A percentile compares a stretch with the other conserved stretches of the same genome.
These are phyloP conservation scores for Pammene aurita DNA, from an alignment of 2,888 invertebrate species.

Conservation along the genomic window DNA sequence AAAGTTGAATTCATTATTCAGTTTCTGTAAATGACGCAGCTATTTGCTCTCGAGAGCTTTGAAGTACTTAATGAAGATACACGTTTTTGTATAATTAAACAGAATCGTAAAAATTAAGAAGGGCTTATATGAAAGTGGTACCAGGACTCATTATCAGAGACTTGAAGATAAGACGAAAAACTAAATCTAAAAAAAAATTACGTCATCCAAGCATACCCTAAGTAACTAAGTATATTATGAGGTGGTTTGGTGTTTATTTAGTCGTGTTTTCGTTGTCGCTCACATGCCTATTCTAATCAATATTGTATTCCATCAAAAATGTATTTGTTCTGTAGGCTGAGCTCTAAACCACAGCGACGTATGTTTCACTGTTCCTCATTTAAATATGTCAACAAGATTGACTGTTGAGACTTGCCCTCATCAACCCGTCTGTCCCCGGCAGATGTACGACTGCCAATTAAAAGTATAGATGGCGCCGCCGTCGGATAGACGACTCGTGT, in stretches of 20 bases:
- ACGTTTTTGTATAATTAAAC: conserved; percentile 20
- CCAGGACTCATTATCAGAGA: background rate
- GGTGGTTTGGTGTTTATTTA: no score
- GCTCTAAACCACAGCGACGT: background rate
- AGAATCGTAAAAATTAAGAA: conserved; percentile 13
- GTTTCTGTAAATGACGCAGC: conserved; percentile 66
- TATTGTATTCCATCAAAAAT: no score
- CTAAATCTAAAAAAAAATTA: no score
- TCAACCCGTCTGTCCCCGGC: conserved; percentile 65
- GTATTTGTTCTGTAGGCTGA: background rate
- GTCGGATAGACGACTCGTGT: conserved; percentile 64
- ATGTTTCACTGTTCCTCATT: conserved; percentile 14
- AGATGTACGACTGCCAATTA: conserved; percentile 77
- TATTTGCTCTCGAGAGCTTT: conserved; percentile 50
- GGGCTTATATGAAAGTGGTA: background rate
- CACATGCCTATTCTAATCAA: no score
- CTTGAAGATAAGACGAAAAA: no score
- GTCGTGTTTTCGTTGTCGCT: no score
- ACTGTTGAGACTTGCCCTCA: conserved; percentile 56
- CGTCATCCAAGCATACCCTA: no score
- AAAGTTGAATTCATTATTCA: conserved; percentile 66
- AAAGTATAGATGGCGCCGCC: conserved; percentile 74
- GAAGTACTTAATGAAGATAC: conserved; percentile 7
- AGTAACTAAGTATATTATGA: no score
- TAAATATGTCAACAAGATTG: conserved; percentile 47